These are phyloP conservation scores for Nilaparvata lugens DNA, from an alignment of 1,140 invertebrate species.

Conservation along the genomic window DNA sequence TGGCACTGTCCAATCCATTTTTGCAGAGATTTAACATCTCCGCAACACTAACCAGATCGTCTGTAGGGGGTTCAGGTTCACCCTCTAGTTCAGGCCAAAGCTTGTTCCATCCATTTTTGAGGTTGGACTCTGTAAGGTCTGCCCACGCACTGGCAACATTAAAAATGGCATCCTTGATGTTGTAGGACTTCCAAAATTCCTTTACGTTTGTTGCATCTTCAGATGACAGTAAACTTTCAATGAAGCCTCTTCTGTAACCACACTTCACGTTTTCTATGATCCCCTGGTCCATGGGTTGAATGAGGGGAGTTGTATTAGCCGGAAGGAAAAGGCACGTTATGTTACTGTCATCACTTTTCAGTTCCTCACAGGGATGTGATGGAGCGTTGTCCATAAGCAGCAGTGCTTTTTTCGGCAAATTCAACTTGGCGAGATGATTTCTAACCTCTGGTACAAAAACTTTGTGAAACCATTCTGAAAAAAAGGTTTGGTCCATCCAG, in stretches of 20 bases:
- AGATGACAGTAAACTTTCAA: background rate
- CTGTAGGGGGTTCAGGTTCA: too few relatives aligned
- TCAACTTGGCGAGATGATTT: conserved; percentile 15
- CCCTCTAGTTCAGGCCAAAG: conserved; percentile 16
- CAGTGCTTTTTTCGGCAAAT: conserved; percentile 20
- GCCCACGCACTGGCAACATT: conserved; percentile 14
- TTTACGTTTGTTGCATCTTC: background rate
- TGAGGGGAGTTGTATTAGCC: conserved; percentile 36
- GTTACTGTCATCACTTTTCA: conserved; percentile 30
- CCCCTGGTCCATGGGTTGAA: conserved; percentile 42
- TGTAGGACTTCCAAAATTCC: background rate
- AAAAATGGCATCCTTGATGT: conserved; percentile 10
- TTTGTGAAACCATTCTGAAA: conserved; percentile 20
- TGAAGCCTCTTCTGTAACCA: conserved; percentile 29
- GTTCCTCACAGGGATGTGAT: conserved; percentile 31
- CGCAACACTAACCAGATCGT: too few relatives aligned
- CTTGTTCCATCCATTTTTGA: conserved; percentile 19
- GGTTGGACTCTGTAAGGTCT: conserved; percentile 12
- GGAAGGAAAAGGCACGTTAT: conserved; percentile 38
- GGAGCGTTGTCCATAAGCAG: conserved; percentile 39
- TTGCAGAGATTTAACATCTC: too few relatives aligned
- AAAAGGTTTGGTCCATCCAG: conserved; percentile 20
- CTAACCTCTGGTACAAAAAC: conserved; percentile 17
- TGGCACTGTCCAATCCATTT: too few relatives aligned
- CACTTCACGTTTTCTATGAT: conserved; percentile 35